A percentile compares a stretch with the other conserved stretches of the same genome.
Evolutionary conservation across 2,113 vertebrate genomes (phyloP).

Genomic region (Clarias magur): DNA sequence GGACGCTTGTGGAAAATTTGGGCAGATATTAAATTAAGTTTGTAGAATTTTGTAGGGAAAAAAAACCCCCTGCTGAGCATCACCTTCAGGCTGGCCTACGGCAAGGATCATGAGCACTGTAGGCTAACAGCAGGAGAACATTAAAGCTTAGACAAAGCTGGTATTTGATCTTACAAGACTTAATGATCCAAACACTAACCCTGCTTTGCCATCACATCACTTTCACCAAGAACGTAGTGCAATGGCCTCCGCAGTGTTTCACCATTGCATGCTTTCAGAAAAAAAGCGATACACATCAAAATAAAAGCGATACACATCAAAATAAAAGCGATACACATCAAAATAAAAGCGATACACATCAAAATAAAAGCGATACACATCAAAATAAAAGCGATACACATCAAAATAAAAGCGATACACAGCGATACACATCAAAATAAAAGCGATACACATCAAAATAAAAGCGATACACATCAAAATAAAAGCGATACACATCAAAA

Average conservation of each 20-base stretch:
- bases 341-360: constrained; percentile 4
- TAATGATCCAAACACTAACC: constrained; percentile 29
- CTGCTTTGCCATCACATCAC: neutral
- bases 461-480: constrained; percentile 16
- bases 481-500: too few relatives aligned
- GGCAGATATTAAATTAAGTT: neutral
- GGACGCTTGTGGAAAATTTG: neutral
- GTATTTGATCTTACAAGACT: constrained; percentile 2
- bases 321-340: constrained; percentile 11
- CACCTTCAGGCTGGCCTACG: neutral
- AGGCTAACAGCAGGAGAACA: neutral
- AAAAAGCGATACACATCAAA: constrained; percentile 18
- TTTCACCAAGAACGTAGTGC: neutral
- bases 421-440: constrained; percentile 10
- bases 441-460: too few relatives aligned
- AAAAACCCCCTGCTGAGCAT: neutral
- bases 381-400: constrained; percentile 15
- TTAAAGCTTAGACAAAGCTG: constrained; percentile 20
- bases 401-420: constrained; percentile 23
- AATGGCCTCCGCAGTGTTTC: neutral
- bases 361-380: constrained; percentile 6
- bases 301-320: constrained; percentile 13
- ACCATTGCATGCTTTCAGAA: neutral
- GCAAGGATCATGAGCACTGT: neutral
- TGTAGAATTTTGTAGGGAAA: neutral